Percentiles rank a stretch among this genome's conserved stretches.
These are phyloP conservation scores for Macrophya annulata DNA, from an alignment of 2,888 invertebrate genomes.

Conservation along the genomic window DNA sequence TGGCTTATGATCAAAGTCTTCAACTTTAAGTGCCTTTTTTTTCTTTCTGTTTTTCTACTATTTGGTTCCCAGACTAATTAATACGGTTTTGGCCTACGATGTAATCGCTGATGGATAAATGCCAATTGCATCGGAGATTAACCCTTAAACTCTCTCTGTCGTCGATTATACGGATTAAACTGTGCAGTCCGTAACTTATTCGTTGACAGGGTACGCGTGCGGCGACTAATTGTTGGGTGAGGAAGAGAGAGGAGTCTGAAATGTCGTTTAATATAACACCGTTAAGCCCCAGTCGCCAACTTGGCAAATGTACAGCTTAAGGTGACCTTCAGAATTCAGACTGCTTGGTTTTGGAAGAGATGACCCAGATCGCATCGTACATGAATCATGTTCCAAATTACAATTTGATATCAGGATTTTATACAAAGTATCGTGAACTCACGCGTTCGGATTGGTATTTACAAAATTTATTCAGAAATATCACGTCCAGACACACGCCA, in stretches of 20 bases:
- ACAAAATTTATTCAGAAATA: background rate
- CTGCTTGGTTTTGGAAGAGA: constrained; percentile 38
- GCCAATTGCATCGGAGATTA: background rate
- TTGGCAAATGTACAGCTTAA: constrained; percentile 9
- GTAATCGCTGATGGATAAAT: background rate
- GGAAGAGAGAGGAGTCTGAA: background rate
- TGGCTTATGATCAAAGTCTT: background rate
- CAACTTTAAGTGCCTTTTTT: background rate
- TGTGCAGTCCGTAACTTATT: background rate
- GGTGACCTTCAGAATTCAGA: constrained; percentile 38
- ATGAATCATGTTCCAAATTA: constrained; percentile 40
- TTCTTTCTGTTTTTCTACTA: background rate
- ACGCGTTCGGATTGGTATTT: background rate
- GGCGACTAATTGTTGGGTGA: background rate
- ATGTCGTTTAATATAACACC: constrained; percentile 2
- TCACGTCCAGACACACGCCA: constrained; percentile 25
- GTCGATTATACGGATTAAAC: background rate
- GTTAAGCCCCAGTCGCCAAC: background rate
- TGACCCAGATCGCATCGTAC: constrained; percentile 28
- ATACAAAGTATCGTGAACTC: background rate
- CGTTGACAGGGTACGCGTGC: background rate
- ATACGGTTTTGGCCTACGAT: background rate
- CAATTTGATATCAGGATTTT: background rate
- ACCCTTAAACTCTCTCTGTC: background rate
- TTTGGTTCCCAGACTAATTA: background rate